Conservation (phyloP, 2,888 invertebrate species). For the Drosophila subsilvestris region DNA sequence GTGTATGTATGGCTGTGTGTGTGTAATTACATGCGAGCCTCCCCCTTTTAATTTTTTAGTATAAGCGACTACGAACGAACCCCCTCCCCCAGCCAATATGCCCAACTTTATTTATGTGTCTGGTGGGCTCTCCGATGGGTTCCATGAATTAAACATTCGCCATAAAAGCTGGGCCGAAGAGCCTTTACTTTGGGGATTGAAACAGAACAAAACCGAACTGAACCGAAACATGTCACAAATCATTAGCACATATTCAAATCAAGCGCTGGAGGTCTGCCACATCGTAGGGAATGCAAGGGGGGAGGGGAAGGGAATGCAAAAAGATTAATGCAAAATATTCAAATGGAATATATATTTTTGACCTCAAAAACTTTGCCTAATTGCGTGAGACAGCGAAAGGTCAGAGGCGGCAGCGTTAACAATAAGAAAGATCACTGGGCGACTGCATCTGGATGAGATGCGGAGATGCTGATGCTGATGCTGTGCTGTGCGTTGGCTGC, state of each 20-base stretch:
- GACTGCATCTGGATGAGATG: slow-evolving; percentile 32
- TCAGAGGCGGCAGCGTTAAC: slow-evolving; percentile 63
- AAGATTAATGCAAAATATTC: slow-evolving; percentile 61
- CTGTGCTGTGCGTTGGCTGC: slow-evolving; percentile 24
- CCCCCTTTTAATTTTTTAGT: slow-evolving; percentile 70
- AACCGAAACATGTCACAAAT: slow-evolving; percentile 67
- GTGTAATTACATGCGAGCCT: slow-evolving; percentile 69
- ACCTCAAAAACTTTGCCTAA: slow-evolving; percentile 69
- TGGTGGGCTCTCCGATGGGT: slow-evolving; percentile 44
- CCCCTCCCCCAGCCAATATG: slow-evolving; percentile 50
- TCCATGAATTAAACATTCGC: slow-evolving; percentile 73
- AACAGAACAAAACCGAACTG: slow-evolving; percentile 3
- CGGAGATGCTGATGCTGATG: not conserved
- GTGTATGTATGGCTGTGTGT: slow-evolving; percentile 26
- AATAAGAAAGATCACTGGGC: slow-evolving; percentile 36
- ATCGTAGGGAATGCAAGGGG: slow-evolving; percentile 8
- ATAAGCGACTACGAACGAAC: slow-evolving; percentile 56
- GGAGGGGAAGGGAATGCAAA: slow-evolving; percentile 36
- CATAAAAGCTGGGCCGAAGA: slow-evolving; percentile 50
- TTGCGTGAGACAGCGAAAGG: slow-evolving; percentile 73
- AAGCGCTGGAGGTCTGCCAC: slow-evolving; percentile 45
- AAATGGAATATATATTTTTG: slow-evolving; percentile 59
- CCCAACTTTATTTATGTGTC: slow-evolving; percentile 75
- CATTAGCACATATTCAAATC: slow-evolving; percentile 79
- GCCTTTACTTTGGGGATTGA: slow-evolving; percentile 31